Conservation (phyloP, 1,140 invertebrate species). For the Drosophila lowei region DNA sequence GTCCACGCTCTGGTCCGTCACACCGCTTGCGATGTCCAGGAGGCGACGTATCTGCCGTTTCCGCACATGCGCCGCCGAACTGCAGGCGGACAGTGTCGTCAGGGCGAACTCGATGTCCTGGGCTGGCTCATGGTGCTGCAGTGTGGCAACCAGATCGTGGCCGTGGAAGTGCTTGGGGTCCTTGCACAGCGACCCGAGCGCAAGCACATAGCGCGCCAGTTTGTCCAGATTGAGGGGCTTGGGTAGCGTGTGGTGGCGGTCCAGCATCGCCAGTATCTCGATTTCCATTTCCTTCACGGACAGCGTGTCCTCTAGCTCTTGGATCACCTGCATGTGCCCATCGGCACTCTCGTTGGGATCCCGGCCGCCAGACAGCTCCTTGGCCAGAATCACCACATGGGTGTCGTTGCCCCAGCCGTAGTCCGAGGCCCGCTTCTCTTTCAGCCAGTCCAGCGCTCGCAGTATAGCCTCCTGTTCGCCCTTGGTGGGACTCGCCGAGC, state of each 20-base stretch:
- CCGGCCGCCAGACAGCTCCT: constrained; percentile 83
- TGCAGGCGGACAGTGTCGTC: constrained; percentile 88
- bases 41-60: constrained; percentile 90
- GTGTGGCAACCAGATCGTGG: constrained; percentile 89
- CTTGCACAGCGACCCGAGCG: constrained; percentile 90
- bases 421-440: constrained; percentile 87
- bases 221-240: constrained; percentile 89
- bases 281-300: constrained; percentile 92
- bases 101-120: constrained; percentile 88
- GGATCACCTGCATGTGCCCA: constrained; percentile 75
- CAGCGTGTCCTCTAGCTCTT: constrained; percentile 88
- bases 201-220: constrained; percentile 89
- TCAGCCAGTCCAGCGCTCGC: constrained; percentile 87
- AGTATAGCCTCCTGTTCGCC: constrained; percentile 85
- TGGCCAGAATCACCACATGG: constrained; percentile 88
- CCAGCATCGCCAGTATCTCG: constrained; percentile 91
- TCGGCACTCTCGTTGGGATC: constrained; percentile 84
- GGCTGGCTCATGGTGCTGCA: constrained; percentile 88
- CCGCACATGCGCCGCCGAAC: constrained; percentile 90
- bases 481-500: constrained; percentile 82
- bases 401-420: constrained; percentile 92
- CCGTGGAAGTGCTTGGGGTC: constrained; percentile 92
- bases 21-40: constrained; percentile 89
- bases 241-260: constrained; percentile 78
- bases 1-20: constrained; percentile 91